Evolutionary conservation across 1,140 invertebrate species (phyloP).

Genomic region (Amphibalanus amphitrite): DNA sequence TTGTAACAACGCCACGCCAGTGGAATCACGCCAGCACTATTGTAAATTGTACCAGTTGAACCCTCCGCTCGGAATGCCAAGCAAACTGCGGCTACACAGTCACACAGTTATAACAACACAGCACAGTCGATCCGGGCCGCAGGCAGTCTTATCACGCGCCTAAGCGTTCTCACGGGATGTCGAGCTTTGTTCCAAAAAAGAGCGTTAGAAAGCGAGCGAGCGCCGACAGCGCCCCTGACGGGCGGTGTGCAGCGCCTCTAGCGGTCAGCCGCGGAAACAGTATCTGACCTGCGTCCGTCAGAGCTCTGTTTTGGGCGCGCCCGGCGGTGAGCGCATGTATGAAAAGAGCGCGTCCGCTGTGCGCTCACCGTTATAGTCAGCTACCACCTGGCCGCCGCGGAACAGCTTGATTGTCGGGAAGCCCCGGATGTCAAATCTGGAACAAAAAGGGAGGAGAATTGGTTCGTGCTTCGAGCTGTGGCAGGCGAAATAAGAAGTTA

Average conservation of each 20-base stretch:
- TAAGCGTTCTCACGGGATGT: too few species aligned
- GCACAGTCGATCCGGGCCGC: too few species aligned
- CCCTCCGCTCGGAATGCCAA: too few species aligned
- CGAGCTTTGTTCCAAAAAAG: too few species aligned
- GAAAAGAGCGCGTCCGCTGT: slow-evolving; percentile 29
- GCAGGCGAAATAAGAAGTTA: slow-evolving; percentile 23
- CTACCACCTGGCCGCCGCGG: slow-evolving; percentile 27
- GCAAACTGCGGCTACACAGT: too few species aligned
- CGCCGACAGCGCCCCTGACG: too few species aligned
- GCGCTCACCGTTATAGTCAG: slow-evolving; percentile 28
- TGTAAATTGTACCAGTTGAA: too few species aligned
- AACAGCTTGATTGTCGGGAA: slow-evolving; percentile 26
- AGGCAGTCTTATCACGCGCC: too few species aligned
- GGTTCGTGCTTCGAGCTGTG: slow-evolving; percentile 25
- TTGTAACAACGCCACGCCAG: too few species aligned
- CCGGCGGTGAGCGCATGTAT: slow-evolving; percentile 15
- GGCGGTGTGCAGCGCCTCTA: neutral
- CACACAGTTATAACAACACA: too few species aligned
- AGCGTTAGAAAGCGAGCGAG: too few species aligned
- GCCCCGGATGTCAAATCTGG: slow-evolving; percentile 20
- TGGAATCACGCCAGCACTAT: too few species aligned
- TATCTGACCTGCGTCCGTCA: neutral
- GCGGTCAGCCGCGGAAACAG: neutral
- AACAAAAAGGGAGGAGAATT: slow-evolving; percentile 15
- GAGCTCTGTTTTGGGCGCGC: slow-evolving; percentile 8